Evolutionary conservation across 2,113 vertebrate genomes (phyloP).

Genomic region (Anthoscopus minutus): DNA sequence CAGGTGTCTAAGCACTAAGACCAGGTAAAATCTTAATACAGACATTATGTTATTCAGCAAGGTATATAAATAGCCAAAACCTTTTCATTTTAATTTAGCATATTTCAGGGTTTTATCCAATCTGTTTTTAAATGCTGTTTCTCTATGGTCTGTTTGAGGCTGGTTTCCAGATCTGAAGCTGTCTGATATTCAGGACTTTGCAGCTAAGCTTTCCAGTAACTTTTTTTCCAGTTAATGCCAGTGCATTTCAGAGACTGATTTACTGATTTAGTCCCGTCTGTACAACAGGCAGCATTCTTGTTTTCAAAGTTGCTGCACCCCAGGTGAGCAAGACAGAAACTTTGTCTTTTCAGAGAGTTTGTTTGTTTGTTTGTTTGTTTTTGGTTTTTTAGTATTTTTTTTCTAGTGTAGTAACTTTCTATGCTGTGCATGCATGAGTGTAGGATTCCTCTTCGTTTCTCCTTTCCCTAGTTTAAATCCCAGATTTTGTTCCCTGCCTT

Average conservation of each 20-base stretch:
- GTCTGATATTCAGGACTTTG: background rate
- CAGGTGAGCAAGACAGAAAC: background rate
- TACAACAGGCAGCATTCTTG: background rate
- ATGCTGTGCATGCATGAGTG: accelerated
- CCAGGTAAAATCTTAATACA: background rate
- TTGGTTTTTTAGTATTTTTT: background rate
- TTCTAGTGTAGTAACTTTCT: background rate
- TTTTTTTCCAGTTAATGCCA: background rate
- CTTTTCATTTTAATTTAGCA: background rate
- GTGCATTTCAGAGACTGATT: background rate
- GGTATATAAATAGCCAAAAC: background rate
- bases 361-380: background rate
- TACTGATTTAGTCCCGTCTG: background rate
- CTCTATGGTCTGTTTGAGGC: background rate
- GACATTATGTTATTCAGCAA: background rate
- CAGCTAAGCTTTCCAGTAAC: background rate
- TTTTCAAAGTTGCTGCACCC: background rate
- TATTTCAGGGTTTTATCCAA: background rate
- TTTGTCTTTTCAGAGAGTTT: background rate
- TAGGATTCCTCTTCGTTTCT: background rate
- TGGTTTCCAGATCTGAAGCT: background rate
- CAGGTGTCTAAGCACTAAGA: background rate
- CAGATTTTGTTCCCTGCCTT: background rate
- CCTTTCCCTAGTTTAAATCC: background rate
- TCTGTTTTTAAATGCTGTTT: background rate